A percentile compares a stretch with the other conserved stretches of the same genome.
Evolutionary conservation across 2,113 vertebrate species (phyloP).

Genomic region (Synchiropus splendidus): DNA sequence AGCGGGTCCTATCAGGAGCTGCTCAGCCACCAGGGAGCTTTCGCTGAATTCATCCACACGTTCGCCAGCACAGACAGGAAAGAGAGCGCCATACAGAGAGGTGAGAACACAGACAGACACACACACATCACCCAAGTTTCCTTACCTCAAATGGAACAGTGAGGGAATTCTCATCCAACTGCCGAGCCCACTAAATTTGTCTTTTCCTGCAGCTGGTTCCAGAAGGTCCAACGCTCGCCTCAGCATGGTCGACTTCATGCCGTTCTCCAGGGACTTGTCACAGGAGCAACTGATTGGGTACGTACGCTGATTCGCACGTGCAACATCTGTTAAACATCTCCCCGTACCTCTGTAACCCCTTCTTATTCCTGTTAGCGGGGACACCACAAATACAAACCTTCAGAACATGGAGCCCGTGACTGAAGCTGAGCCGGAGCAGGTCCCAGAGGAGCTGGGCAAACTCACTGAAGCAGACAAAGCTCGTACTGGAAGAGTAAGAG

Average conservation of each 20-base stretch:
- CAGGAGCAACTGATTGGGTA: conserved; percentile 73
- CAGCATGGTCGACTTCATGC: conserved; percentile 71
- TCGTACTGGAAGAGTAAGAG: conserved; percentile 67
- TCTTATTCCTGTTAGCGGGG: conserved; percentile 48
- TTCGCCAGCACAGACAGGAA: conserved; percentile 65
- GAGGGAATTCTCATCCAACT: too few species aligned
- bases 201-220: conserved; percentile 50
- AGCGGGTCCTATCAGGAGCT: conserved; percentile 85
- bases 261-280: conserved; percentile 69
- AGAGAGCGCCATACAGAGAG: conserved; percentile 61
- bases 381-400: conserved; percentile 66
- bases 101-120: too few species aligned
- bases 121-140: too few species aligned
- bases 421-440: conserved; percentile 60
- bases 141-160: too few species aligned
- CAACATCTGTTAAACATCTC: neutral
- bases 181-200: neutral
- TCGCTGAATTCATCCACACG: conserved; percentile 78
- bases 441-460: conserved; percentile 67
- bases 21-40: conserved; percentile 73
- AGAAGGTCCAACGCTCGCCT: conserved; percentile 66
- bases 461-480: conserved; percentile 70
- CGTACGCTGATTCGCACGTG: neutral
- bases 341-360: conserved; percentile 17
- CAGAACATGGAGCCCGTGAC: conserved; percentile 68